A percentile compares a stretch with the other conserved stretches of the same genome.
These are phyloP conservation scores for Dipodomys ordii DNA, from an alignment of 2,113 vertebrate genomes.

Conservation along the genomic window DNA sequence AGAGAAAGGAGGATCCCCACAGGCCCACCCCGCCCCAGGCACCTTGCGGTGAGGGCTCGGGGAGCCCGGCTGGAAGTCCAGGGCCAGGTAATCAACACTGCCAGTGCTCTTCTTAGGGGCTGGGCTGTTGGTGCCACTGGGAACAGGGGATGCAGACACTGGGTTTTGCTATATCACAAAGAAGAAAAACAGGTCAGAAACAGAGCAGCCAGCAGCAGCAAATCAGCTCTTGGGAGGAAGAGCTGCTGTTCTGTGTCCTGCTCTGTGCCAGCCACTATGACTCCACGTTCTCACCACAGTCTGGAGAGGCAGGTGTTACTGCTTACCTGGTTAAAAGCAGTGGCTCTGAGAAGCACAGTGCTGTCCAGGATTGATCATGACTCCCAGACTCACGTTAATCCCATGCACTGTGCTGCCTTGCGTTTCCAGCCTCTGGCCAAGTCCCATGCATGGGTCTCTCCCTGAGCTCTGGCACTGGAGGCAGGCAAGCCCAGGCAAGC, in stretches of 20 bases:
- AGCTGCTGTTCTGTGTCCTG: too few species aligned
- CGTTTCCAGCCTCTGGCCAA: rapidly evolving
- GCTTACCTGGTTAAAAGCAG: background rate
- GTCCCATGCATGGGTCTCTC: background rate
- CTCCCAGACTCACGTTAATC: background rate
- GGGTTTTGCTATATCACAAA: constrained; percentile 95
- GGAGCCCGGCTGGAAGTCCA: constrained; percentile 97
- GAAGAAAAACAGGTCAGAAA: constrained; percentile 63
- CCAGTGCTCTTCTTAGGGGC: constrained; percentile 94
- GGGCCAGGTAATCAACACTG: constrained; percentile 96
- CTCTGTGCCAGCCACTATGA: background rate
- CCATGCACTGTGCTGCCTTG: background rate
- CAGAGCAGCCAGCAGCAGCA: background rate
- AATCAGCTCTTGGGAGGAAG: background rate
- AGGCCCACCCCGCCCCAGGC: background rate
- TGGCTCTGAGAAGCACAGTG: background rate
- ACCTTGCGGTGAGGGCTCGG: constrained; percentile 98
- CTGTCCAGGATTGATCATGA: background rate
- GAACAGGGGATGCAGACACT: constrained; percentile 96
- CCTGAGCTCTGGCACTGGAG: background rate
- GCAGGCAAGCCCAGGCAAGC: background rate
- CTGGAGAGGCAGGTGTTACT: background rate
- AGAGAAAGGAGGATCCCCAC: background rate
- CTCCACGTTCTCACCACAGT: background rate
- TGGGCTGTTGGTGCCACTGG: constrained; percentile 97